Evolutionary conservation across 2,113 vertebrate species (phyloP), one percentile per base, ranked within the genome.

Genomic region (Triplophysa rosa): DNA sequence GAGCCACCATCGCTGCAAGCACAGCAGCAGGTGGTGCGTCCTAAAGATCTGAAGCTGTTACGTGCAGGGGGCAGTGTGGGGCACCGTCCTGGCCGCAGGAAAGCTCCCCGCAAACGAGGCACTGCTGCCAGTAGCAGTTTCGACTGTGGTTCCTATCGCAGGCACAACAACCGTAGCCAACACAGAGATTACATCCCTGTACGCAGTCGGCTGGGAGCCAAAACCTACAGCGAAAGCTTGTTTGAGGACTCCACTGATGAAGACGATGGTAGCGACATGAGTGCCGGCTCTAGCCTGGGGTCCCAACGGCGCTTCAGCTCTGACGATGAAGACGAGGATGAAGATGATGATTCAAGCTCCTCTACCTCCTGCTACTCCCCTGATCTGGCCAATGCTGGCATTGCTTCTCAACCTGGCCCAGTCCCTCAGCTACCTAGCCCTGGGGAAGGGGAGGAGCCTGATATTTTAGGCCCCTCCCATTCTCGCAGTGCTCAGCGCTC

Each of bases 341-440:
- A 91, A 0, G 89, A 91, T 2, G 89, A 90, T 0, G 91, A 93
- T 84, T 95, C 93, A 0, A 96, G 94, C 72, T 96, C 95, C 56
- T 95, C 94, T 82, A 94, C 94, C 82, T 96, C 95, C 64, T 95
- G 95, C 85, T 96, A 95, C 76, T 95, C 94, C 10, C 95, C 95
- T 0, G 94, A 95, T 83, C 90, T 94, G 24, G 85, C 89, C 56
- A 91, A 72, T 80, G 85, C 56, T 77, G 84, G 89, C 88, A 0
- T 89, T 71, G 63, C 88, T 77, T 85, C 87, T 40, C 75, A 89
- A 12, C 84, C 86, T 58, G 40, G 91, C 80, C 12, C 82, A n/a
- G 13, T 23, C 56, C 24, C 88, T 80, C 91, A 88, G 83, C 62
- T 89, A 78, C 86, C 92, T 86, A 52, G 85, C 67, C 78, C 88